Base-by-base conservation (phyloP, 2,113 vertebrate species). In the Microcebus jonahi region DNA sequence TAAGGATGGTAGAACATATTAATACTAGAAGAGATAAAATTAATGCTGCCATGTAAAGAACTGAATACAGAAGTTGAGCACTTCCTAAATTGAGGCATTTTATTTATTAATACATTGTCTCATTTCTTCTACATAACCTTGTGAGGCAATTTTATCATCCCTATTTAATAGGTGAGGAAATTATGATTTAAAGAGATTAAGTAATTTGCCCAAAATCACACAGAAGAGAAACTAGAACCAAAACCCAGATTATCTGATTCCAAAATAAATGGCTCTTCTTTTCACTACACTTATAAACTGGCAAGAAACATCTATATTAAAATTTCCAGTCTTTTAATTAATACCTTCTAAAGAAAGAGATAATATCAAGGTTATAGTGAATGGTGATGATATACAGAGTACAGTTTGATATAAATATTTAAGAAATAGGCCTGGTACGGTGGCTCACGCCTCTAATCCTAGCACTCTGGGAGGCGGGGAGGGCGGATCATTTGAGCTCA, bases 191-290 rank as follows among this genome's bases (percentile, higher is more conserved):
- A 92, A 95, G n/a, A 95, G n/a, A 67, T 84, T 75, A 80, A 50
- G 63, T 82, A 95, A 93, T 17, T 85, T 91, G 42, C 45, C 68
- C 55, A 95, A 70, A 50, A 90, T 79, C 36, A 50, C 77, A 91
- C 31, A 82, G 23, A 96, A 91, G 9, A 94, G 88, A 88, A 95
- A 94, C 15, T 85, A 36, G 34, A 63, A 91, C 68, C 80, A 53
- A 96, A 96, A 81, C 17, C 3, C 81, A 91, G 27, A 70, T 81
- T 88, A 83, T n/a, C 18, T 94, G 36, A 20, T 27, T 94, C 55
- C 48, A 90, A 97, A 97, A 50, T 57, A 95, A 91, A 61, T 34
- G 23, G 65, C 36, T 95, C 50, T 90, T 94, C n/a, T 94, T 88
- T 75, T 70, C 57, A 92, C 61, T 57, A 55, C 17, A 80, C 17